Percentiles rank a stretch among this genome's conserved stretches.
phyloP scores from a whole-genome alignment of 2,888 invertebrate genomes.

The Stenodera caucasica region DNA sequence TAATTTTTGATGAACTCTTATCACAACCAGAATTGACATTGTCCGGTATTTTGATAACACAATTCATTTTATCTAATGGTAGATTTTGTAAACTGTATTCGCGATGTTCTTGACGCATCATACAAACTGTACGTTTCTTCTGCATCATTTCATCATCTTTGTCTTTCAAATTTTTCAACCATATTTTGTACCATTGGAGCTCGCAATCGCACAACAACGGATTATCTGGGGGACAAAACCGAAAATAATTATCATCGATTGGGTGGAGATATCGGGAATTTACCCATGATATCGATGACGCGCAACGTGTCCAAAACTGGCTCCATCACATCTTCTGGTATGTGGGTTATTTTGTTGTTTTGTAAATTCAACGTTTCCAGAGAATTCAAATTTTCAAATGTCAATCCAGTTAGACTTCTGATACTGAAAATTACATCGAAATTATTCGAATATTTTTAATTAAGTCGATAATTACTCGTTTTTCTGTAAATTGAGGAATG shows the following conservation, averaged over 20 bases:
- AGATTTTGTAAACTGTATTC: constrained; percentile 81
- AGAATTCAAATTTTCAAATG: constrained; percentile 87
- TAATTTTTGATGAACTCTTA: background rate
- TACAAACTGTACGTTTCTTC: constrained; percentile 82
- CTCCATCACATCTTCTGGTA: constrained; percentile 87
- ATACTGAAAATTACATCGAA: constrained; percentile 64
- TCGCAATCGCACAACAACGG: constrained; percentile 87
- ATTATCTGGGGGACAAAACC: constrained; percentile 66
- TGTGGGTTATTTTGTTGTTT: constrained; percentile 81
- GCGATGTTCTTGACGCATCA: constrained; percentile 77
- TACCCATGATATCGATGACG: constrained; percentile 88
- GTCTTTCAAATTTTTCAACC: constrained; percentile 76
- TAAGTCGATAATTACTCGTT: constrained; percentile 70
- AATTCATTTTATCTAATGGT: constrained; percentile 82
- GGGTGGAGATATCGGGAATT: constrained; percentile 35
- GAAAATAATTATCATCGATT: background rate
- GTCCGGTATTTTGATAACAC: constrained; percentile 65
- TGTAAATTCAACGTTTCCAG: constrained; percentile 85
- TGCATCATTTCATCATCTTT: constrained; percentile 87
- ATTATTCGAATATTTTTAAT: constrained; percentile 9
- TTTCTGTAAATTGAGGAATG: constrained; percentile 89
- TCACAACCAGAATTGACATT: constrained; percentile 9
- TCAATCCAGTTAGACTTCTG: constrained; percentile 76
- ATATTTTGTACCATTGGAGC: constrained; percentile 83
- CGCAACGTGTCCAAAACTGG: constrained; percentile 83